Evolutionary conservation across 2,888 invertebrate species (phyloP).

Genomic region (Trissolcus japonicus): DNA sequence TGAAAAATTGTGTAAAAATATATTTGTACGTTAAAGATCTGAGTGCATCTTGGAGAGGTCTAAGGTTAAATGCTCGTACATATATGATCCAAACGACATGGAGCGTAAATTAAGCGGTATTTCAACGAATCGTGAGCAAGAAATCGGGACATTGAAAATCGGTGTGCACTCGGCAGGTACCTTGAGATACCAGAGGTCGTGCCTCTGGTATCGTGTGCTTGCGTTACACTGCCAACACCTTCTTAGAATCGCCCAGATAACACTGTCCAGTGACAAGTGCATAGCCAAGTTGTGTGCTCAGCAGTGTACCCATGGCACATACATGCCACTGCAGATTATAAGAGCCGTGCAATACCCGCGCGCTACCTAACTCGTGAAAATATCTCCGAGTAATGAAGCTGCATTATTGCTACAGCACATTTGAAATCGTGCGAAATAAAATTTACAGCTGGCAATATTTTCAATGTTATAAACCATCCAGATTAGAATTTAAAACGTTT

Average conservation of each 20-base stretch:
- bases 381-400: constrained; percentile 20
- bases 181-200: constrained; percentile 61
- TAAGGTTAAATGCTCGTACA: constrained; percentile 1
- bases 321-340: constrained; percentile 43
- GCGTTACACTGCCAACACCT: constrained; percentile 62
- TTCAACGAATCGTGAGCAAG: constrained; percentile 71
- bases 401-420: constrained; percentile 1
- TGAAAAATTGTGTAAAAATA: background rate
- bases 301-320: constrained; percentile 25
- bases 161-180: constrained; percentile 56
- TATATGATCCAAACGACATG: constrained; percentile 53
- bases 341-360: constrained; percentile 39
- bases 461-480: no score
- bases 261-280: constrained; percentile 65
- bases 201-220: constrained; percentile 63
- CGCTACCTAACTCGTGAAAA: constrained; percentile 23
- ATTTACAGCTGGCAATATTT: no score
- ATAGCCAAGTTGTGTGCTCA: constrained; percentile 59
- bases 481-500: no score
- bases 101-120: constrained; percentile 62
- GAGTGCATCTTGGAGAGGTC: constrained; percentile 16
- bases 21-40: background rate
- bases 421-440: no score
- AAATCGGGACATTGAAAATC: constrained; percentile 63
- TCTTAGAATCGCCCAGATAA: constrained; percentile 66